Conservation (phyloP, 2,888 invertebrate genomes). For the Apoderus coryli region DNA sequence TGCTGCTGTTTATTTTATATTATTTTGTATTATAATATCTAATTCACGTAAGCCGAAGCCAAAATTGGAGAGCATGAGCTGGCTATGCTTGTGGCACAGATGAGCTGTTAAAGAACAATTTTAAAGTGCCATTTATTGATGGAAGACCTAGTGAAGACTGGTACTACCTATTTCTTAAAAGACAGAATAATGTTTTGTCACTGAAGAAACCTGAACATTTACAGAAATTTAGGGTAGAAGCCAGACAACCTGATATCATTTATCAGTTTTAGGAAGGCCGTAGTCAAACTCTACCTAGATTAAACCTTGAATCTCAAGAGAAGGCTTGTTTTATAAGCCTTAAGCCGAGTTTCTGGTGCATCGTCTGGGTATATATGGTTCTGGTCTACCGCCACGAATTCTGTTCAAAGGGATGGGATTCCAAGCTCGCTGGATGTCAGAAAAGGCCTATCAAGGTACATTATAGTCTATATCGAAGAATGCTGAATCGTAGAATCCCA, state of each 20-base stretch:
- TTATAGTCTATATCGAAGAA: no score
- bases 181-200: slow-evolving; percentile 15
- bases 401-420: no score
- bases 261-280: slow-evolving; percentile 19
- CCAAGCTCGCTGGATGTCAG: no score
- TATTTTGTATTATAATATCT: no score
- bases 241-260: slow-evolving; percentile 18
- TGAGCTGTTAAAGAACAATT: slow-evolving; percentile 16
- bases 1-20: no score
- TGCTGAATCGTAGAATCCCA: no score
- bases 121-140: slow-evolving; percentile 18
- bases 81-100: slow-evolving; percentile 19
- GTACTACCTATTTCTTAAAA: slow-evolving; percentile 17
- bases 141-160: slow-evolving; percentile 19
- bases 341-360: slow-evolving; percentile 18
- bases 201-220: slow-evolving; percentile 21
- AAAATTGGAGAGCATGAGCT: slow-evolving; percentile 17
- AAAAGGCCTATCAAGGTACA: no score
- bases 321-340: slow-evolving; percentile 15
- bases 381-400: no score
- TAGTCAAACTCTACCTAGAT: slow-evolving; percentile 12
- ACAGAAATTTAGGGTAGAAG: slow-evolving; percentile 18
- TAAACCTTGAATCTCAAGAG: slow-evolving; percentile 2
- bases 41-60: no score
- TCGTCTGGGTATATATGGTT: no score